A percentile compares a stretch with the other conserved stretches of the same genome.
Evolutionary conservation across 1,140 invertebrate genomes (phyloP).

Genomic region (Aplysia californica): DNA sequence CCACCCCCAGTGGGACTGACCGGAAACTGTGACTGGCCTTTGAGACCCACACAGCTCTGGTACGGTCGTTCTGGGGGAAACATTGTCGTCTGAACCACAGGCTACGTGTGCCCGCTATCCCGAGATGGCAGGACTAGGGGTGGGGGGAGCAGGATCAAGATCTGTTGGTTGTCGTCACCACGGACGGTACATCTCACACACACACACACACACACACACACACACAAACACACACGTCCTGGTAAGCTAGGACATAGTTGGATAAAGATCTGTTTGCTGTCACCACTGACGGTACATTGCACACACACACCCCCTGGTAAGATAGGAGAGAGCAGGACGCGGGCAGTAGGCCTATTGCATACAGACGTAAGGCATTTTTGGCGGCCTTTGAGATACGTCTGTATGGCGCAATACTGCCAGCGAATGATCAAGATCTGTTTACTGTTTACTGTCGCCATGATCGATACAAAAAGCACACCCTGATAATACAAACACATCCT

Average conservation of each 20-base stretch:
- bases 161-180: not conserved
- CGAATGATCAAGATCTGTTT: too few relatives aligned
- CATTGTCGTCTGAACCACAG: not conserved
- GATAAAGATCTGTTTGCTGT: not conserved
- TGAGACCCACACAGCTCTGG: not conserved
- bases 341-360: too few relatives aligned
- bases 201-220: not conserved
- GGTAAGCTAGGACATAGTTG: not conserved
- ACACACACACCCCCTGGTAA: too few relatives aligned
- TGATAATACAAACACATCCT: too few relatives aligned
- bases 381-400: too few relatives aligned
- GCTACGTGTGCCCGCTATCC: too few relatives aligned
- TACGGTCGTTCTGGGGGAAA: slow-evolving; percentile 25
- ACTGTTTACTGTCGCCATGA: too few relatives aligned
- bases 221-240: not conserved
- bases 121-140: not conserved
- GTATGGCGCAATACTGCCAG: too few relatives aligned
- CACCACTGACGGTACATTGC: too few relatives aligned
- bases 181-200: not conserved
- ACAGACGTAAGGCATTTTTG: too few relatives aligned
- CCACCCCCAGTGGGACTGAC: slow-evolving; percentile 21
- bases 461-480: too few relatives aligned
- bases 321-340: too few relatives aligned
- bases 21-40: not conserved
- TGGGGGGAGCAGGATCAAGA: not conserved